Evolutionary conservation across 2,113 vertebrate genomes (phyloP).

Genomic region (Alligator sinensis): DNA sequence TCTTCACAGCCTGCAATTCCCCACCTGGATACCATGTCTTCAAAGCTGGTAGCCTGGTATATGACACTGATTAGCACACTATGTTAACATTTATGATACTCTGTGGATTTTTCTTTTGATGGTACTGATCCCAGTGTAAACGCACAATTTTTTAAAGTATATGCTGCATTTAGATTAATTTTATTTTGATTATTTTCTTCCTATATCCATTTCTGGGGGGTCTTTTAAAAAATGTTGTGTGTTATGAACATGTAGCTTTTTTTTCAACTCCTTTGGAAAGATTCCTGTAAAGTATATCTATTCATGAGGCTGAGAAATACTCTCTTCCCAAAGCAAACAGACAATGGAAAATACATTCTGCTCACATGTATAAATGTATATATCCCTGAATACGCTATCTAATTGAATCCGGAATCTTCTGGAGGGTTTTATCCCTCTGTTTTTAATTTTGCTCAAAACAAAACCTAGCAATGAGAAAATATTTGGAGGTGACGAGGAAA

Average conservation of each 20-base stretch:
- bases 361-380: constrained; percentile 25
- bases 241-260: background rate
- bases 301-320: background rate
- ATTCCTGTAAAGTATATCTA: background rate
- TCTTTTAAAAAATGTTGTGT: background rate
- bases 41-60: constrained; percentile 11
- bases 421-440: constrained; percentile 37
- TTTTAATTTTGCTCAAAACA: constrained; percentile 59
- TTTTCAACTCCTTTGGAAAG: background rate
- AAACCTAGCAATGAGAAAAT: constrained; percentile 66
- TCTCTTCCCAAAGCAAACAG: constrained; percentile 12
- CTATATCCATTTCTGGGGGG: background rate
- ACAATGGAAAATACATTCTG: constrained; percentile 44
- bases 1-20: constrained; percentile 22
- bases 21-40: background rate
- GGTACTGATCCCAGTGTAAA: background rate
- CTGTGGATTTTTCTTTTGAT: constrained; percentile 21
- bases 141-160: constrained; percentile 3
- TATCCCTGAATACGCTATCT: constrained; percentile 40
- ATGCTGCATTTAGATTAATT: background rate
- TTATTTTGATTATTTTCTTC: constrained; percentile 14
- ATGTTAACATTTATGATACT: constrained; percentile 33
- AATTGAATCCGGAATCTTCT: constrained; percentile 49
- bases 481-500: constrained; percentile 51
- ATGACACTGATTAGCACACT: constrained; percentile 31